Base-by-base conservation (phyloP, 2,113 vertebrate genomes). In the Oncorhynchus clarkii region DNA sequence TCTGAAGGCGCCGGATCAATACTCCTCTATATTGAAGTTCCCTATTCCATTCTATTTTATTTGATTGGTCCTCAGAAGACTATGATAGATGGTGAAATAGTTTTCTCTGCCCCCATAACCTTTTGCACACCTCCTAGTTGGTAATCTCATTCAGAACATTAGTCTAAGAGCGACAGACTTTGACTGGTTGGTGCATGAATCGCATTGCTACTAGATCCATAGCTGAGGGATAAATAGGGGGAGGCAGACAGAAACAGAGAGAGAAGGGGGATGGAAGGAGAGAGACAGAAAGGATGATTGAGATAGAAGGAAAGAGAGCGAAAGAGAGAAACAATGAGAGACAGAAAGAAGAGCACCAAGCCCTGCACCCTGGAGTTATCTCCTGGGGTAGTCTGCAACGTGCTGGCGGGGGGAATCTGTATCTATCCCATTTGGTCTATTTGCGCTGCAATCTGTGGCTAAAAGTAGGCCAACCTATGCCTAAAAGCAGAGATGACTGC, bases 341-440 rank as follows among this genome's bases (percentile, higher is more conserved):
- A 67, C 26, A 67, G 65, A 67, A 27, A 68, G 67, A 68, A 68
- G 31, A 68, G 67, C 51, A 18, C 16, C 16, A 54, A 54, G 16
- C 51, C 16, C 51, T 54, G 51, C 14, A 14, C 51, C 83, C 72
- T 77, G 45, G 81, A 80, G 82, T 48, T 67, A 82, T 80, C 82
- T 82, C 80, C 86, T 84, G 86, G 82, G 70, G 72, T 70, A 48
- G 78, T 75, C 77, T 77, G 71, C 66, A 74, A 7, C 16, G 51
- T 54, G 51, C 73, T 67, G 72, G 57, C 74, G 71, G 74, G 51
- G 81, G 72, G 73, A 88, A 85, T 85, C 83, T 71, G 77, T 74
- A 81, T 84, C 73, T 80, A 84, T 85, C 75, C 83, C 82, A 74
- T 85, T 86, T 86, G 64, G 65, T 82, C 82, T 86, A 74, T 89